Base-by-base conservation (phyloP, 2,888 invertebrate genomes). In the Drosophila conformis region DNA sequence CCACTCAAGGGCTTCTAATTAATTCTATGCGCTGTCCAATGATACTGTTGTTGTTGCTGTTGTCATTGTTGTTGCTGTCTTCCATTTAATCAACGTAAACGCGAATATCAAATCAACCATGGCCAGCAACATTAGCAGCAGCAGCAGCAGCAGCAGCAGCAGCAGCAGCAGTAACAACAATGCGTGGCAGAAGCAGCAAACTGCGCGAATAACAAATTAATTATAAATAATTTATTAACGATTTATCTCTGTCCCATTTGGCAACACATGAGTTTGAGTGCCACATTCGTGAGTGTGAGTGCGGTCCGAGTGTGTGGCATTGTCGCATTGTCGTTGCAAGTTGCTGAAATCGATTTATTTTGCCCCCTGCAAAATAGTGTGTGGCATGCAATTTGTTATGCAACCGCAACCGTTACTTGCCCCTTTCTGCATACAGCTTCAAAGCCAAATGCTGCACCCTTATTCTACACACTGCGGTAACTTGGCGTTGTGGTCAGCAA, bases 201-300 rank as follows among this genome's bases (percentile, higher is more conserved):
- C 76, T 69, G 73, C 86, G 75, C 76, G 69, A 83, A 88, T 85
- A 81, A 85, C 87, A 82, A 88, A 88, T 89, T 90, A 87, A 87
- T 88, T 88, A 87, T 90, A 87, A 90, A 88, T 90, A 90, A 90
- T 87, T 90, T 88, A 90, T 90, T 89, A 83, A 89, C 85, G 87
- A 88, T 88, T 88, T 87, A 87, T 87, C 87, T 80, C 76, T 87
- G 87, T 89, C 78, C 80, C 71, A 75, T 81, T 78, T 76, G 81
- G 80, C 79, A 82, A 80, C 86, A 87, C 78, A 75, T 83, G 78
- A 65, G 83, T 76, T 85, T 85, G 80, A 71, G 83, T 2, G 8
- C 49, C 48, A 18, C 27, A 33, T 8, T 42, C 38, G 48, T 48
- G 54, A 62, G 60, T 53, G 66, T 63, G 60, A 35, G 63, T 59